A percentile compares a stretch with the other conserved stretches of the same genome.
These are phyloP conservation scores for Oxyruncus cristatus DNA, from an alignment of 2,113 vertebrate genomes.

Conservation along the genomic window DNA sequence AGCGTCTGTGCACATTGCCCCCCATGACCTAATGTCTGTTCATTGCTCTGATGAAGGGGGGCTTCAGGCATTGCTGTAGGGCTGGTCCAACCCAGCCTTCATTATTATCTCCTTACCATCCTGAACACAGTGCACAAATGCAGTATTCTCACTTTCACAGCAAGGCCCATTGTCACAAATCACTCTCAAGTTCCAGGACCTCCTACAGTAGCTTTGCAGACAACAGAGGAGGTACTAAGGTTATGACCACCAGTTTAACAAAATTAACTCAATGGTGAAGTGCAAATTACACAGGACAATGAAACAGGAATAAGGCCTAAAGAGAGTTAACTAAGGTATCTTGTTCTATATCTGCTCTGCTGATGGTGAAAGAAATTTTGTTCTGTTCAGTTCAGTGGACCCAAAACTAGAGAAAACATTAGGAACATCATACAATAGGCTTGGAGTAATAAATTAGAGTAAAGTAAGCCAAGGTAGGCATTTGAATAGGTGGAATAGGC, in stretches of 20 bases:
- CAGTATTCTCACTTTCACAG: background rate
- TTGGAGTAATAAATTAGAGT: too few relatives aligned
- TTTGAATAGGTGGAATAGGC: too few relatives aligned
- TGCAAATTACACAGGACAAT: background rate
- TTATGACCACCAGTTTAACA: background rate
- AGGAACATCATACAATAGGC: too few relatives aligned
- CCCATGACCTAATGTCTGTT: too few relatives aligned
- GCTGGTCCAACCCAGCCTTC: background rate
- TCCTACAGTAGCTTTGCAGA: background rate
- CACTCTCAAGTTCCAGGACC: background rate
- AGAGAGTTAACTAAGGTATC: too few relatives aligned
- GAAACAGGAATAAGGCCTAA: too few relatives aligned
- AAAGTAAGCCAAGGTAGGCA: too few relatives aligned
- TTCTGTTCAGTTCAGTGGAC: too few relatives aligned
- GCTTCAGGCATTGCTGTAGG: background rate
- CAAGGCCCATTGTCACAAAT: background rate
- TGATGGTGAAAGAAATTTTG: too few relatives aligned
- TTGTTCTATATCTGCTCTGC: too few relatives aligned
- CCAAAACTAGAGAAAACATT: too few relatives aligned
- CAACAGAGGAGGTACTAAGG: fast-evolving
- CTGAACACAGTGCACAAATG: background rate
- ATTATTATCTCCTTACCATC: background rate
- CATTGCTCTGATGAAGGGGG: background rate
- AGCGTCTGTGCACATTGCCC: background rate
- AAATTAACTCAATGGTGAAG: background rate